These are phyloP conservation scores for Mycetomoellerius zeteki DNA, from an alignment of 1,140 invertebrate species.

Conservation along the genomic window DNA sequence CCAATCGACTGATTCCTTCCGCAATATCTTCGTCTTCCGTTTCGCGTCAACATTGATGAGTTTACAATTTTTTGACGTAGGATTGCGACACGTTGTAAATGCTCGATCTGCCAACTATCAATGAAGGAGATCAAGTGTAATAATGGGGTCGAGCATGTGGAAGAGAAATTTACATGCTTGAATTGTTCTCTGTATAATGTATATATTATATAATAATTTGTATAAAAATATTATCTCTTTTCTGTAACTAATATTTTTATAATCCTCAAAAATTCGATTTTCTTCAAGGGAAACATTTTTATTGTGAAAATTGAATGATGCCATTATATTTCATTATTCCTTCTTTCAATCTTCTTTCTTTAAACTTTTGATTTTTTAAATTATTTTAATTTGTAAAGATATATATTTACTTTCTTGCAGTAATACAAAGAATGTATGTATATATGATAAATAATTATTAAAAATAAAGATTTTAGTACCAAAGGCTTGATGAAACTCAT, in stretches of 20 bases:
- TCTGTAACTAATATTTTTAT: slow-evolving; percentile 2
- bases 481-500: not conserved
- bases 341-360: not conserved
- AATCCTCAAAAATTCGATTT: not conserved
- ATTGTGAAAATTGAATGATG: not conserved
- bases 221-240: not conserved
- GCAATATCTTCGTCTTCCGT: slow-evolving; percentile 61
- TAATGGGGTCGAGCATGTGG: slow-evolving; percentile 12
- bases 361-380: not conserved
- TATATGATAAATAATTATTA: not conserved
- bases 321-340: not conserved
- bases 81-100: slow-evolving; percentile 9
- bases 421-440: not conserved
- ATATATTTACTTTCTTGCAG: not conserved
- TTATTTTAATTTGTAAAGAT: not conserved
- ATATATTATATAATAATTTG: not conserved
- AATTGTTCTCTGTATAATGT: not conserved
- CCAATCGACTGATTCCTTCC: slow-evolving; percentile 55
- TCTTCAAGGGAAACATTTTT: not conserved
- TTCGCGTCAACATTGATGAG: slow-evolving; percentile 46
- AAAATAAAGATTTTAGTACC: not conserved
- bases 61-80: slow-evolving; percentile 49
- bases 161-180: not conserved
- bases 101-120: slow-evolving; percentile 11
- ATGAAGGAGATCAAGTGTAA: slow-evolving; percentile 18